Base-by-base conservation (phyloP, 2,113 vertebrate genomes). In the Hippopotamus amphibius region DNA sequence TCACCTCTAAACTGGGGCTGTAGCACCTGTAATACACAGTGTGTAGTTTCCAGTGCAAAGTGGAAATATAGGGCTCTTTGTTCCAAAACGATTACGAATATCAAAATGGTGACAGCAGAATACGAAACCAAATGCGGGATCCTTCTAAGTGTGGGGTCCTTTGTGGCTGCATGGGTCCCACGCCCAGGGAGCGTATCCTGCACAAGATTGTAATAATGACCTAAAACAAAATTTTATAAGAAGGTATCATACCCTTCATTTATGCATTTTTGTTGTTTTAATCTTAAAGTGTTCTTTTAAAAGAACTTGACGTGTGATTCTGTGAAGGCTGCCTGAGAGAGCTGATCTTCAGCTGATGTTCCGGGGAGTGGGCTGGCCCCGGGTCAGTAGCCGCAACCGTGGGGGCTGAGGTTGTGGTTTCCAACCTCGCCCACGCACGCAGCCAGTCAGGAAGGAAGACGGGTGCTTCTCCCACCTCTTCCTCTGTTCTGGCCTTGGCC, bases 381-480 rank as follows among this genome's bases (percentile, higher is more conserved):
- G 30, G 21, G 6, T 16, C 82, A n/a, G 7, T 48, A 13, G 37
- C 57, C 0, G 0, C 43, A 1, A 10, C 3, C 0, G 0, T 30
- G 13, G 0, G 7, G 59, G 66, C 8, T 37, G 86, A 81, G 79
- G 28, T 4, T 37, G 33, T 12, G 28, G 5, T 46, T 55, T 83
- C 53, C 53, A n/a, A 3, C 2, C 33, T 63, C 46, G 33, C 5
- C 13, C 16, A 37, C 26, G 71, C 53, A 30, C 22, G 30, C 6
- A 48, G 11, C n/a, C 33, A 22, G 21, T n/a, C 5, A 59, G 22
- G 28, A 9, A n/a, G 46, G 72, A 82, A 48, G n/a, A 9, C 1
- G 2, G n/a, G 6, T 28, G 17, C 69, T 81, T 88, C 71, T 77
- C 7, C 26, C 46, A 3, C 26, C 82, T 96, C 53, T 14, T 50